A percentile compares a stretch with the other conserved stretches of the same genome.
These are phyloP conservation scores for Loriculus beryllinus DNA, from an alignment of 2,797 vertebrate genomes.

Conservation along the genomic window DNA sequence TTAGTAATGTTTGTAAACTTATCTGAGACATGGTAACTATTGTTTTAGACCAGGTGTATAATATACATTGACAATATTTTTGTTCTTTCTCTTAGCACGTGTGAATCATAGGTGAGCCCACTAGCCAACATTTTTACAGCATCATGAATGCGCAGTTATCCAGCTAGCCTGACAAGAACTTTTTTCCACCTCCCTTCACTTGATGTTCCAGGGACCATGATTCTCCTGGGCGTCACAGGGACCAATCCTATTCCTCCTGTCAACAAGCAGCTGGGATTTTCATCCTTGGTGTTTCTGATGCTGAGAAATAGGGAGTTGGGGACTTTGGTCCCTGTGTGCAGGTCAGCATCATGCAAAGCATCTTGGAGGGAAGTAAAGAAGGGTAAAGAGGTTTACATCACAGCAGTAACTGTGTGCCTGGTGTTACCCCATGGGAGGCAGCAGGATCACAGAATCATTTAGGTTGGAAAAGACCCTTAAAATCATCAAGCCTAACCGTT, in stretches of 20 bases:
- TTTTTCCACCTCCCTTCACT: not conserved
- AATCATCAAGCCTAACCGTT: rapidly evolving
- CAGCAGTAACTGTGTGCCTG: not conserved
- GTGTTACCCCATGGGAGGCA: not conserved
- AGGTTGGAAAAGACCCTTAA: not conserved
- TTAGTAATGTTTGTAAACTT: not conserved
- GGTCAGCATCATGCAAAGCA: not conserved
- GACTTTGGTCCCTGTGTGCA: not conserved
- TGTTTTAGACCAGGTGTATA: not conserved
- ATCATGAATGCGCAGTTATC: not conserved
- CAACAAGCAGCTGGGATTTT: not conserved
- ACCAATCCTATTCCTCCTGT: not conserved
- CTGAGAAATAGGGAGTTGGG: not conserved
- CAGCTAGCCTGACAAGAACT: not conserved
- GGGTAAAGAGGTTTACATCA: not conserved
- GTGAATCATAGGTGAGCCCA: not conserved
- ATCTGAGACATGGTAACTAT: not conserved
- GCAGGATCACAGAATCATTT: not conserved
- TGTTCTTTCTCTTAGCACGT: not conserved
- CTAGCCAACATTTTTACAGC: not conserved
- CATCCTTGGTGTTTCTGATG: not conserved
- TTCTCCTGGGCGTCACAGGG: not conserved
- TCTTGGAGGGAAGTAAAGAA: not conserved
- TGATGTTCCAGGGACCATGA: rapidly evolving
- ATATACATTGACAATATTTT: not conserved